A percentile compares a stretch with the other conserved stretches of the same genome.
These are phyloP conservation scores for Pyrgilauda ruficollis DNA, from an alignment of 2,113 vertebrate species.

Conservation along the genomic window DNA sequence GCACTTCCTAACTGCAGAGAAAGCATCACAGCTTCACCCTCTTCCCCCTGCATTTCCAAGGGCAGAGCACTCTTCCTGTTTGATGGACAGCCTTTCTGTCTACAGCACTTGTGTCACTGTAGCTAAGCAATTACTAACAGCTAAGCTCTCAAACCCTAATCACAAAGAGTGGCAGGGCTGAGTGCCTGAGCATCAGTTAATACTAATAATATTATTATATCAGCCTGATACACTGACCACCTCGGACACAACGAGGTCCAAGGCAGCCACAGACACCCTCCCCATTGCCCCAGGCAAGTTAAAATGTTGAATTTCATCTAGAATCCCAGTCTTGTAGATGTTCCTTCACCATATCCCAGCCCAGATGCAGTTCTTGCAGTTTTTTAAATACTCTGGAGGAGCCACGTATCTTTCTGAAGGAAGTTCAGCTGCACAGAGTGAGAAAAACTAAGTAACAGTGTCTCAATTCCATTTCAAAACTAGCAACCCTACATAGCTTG, in stretches of 20 bases:
- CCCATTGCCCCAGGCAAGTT: background rate
- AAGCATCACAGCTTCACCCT: background rate
- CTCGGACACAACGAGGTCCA: background rate
- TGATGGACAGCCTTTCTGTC: background rate
- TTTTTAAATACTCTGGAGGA: background rate
- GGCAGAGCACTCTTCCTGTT: rapidly evolving
- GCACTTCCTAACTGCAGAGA: background rate
- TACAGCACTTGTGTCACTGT: background rate
- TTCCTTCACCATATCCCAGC: background rate
- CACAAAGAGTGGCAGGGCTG: background rate
- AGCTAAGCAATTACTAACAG: background rate
- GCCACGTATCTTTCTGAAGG: background rate
- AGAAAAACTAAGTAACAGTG: background rate
- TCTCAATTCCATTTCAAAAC: background rate
- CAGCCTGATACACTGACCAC: background rate
- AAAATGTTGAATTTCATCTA: background rate
- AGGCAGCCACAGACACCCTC: background rate
- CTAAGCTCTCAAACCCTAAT: background rate
- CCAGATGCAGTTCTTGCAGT: background rate
- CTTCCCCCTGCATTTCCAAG: background rate
- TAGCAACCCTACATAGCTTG: background rate
- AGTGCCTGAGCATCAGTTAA: background rate
- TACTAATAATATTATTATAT: too few relatives aligned
- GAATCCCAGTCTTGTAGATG: background rate
- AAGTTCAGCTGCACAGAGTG: background rate